Percentiles rank a stretch among this genome's conserved stretches.
These are phyloP conservation scores for Rotaria socialis DNA, from an alignment of 2,888 invertebrate genomes.

Conservation along the genomic window DNA sequence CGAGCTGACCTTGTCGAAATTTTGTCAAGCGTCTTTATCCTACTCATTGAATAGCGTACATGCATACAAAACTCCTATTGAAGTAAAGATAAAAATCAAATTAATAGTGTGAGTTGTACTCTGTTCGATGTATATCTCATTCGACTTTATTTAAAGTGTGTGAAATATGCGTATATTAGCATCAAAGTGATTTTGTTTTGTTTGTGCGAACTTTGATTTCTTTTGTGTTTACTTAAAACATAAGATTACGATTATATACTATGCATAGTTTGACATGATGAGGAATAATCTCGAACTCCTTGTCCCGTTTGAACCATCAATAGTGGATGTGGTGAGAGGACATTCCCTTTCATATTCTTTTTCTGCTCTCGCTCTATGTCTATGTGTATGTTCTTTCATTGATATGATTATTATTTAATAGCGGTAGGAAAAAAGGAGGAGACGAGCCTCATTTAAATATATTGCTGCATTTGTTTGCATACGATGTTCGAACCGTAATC, in stretches of 20 bases:
- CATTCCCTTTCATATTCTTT: background rate
- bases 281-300: background rate
- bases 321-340: background rate
- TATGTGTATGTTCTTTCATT: background rate
- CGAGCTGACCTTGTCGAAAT: background rate
- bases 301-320: background rate
- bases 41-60: background rate
- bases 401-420: conserved; percentile 16
- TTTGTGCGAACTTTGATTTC: background rate
- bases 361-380: background rate
- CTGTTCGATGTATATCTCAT: background rate
- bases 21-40: background rate
- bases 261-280: background rate
- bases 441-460: conserved; percentile 9
- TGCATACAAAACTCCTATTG: background rate
- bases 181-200: background rate
- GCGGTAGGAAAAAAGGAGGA: background rate
- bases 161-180: background rate
- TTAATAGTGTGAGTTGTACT: background rate
- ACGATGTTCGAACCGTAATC: background rate
- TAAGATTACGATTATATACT: background rate
- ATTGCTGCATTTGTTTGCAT: background rate
- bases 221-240: background rate
- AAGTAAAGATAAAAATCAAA: too few species aligned
- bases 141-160: background rate